phyloP scores from a whole-genome alignment of 2,113 vertebrate genomes.

The Thamnaconus septentrionalis region DNA sequence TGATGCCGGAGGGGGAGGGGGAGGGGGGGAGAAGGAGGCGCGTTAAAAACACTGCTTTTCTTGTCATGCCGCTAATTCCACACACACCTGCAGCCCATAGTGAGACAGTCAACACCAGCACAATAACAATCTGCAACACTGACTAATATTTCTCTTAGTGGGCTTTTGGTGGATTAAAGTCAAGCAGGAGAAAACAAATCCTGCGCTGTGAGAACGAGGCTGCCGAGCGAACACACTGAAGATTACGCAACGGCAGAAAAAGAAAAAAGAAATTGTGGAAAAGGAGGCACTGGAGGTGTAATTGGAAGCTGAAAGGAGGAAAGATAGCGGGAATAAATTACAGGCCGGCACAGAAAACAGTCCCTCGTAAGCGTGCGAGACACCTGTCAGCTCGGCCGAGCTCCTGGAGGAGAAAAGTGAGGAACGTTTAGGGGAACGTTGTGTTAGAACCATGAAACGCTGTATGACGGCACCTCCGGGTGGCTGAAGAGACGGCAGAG shows the following conservation, averaged over 20 bases:
- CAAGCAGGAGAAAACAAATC: too few species aligned
- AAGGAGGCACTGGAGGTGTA: conserved; percentile 1
- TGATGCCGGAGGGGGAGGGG: conserved; percentile 34
- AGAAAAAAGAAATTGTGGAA: not conserved
- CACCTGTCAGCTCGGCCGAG: conserved; percentile 24
- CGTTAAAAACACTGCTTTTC: conserved; percentile 51
- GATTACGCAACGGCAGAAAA: too few species aligned
- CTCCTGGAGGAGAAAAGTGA: conserved; percentile 50
- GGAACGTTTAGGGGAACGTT: conserved; percentile 35
- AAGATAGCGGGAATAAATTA: too few species aligned
- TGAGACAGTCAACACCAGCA: too few species aligned
- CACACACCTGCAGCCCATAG: conserved; percentile 48
- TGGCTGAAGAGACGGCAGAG: conserved; percentile 69
- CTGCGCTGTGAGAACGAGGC: too few species aligned
- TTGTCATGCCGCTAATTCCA: conserved; percentile 25
- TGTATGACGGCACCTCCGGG: conserved; percentile 50
- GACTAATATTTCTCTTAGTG: not conserved
- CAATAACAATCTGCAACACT: too few species aligned
- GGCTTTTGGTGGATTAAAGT: not conserved
- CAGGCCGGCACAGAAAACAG: too few species aligned
- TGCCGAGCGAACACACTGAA: too few species aligned
- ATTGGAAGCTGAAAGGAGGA: too few species aligned
- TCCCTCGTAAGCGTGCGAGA: not conserved
- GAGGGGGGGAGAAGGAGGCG: conserved; percentile 29
- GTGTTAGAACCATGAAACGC: conserved; percentile 60